A percentile compares a stretch with the other conserved stretches of the same genome.
Evolutionary conservation across 2,797 vertebrate species (phyloP).

Genomic region (Acanthopagrus latus): DNA sequence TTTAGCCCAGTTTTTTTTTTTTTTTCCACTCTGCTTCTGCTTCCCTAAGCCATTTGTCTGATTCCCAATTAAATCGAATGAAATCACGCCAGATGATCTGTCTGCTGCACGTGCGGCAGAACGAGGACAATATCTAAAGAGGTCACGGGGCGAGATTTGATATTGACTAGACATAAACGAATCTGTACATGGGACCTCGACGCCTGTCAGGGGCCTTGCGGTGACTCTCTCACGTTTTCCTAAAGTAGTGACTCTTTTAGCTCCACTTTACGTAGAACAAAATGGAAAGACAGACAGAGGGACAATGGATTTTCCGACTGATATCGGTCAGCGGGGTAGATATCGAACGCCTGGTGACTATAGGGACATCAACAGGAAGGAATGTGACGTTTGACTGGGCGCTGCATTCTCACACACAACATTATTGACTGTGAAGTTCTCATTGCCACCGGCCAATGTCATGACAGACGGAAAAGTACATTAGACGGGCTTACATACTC

Average conservation of each 20-base stretch:
- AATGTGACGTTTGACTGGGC: background rate
- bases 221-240: background rate
- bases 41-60: slow-evolving; percentile 56
- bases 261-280: background rate
- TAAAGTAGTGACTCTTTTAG: background rate
- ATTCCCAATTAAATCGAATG: slow-evolving; percentile 72
- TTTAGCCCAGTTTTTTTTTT: slow-evolving; percentile 69
- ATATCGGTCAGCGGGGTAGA: background rate
- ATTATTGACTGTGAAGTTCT: slow-evolving; percentile 9
- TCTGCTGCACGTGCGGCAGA: slow-evolving; percentile 53
- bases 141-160: slow-evolving; percentile 14
- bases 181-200: slow-evolving; percentile 22
- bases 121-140: slow-evolving; percentile 35
- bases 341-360: background rate
- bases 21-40: slow-evolving; percentile 67
- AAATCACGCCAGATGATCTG: slow-evolving; percentile 60
- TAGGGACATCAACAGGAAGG: background rate
- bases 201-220: background rate
- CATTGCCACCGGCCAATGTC: background rate
- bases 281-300: background rate
- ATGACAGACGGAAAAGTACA: background rate
- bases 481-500: background rate
- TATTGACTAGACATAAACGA: slow-evolving; percentile 6
- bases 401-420: background rate
- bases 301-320: background rate